Evolutionary conservation across 2,888 invertebrate genomes (phyloP).

Genomic region (Epistrophella euchroma): DNA sequence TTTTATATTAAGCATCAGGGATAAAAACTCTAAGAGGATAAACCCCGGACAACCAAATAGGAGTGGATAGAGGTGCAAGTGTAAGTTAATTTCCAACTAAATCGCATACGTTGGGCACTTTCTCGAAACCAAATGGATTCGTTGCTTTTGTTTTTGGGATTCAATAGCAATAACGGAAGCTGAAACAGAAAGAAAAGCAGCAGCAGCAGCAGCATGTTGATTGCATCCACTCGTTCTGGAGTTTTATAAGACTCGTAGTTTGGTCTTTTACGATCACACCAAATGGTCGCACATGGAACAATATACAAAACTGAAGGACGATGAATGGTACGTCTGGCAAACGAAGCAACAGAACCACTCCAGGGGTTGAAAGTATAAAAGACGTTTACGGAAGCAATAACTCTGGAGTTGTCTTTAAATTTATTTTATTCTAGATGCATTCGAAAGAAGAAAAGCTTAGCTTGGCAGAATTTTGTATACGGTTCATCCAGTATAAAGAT

Average conservation of each 20-base stretch:
- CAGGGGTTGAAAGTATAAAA: slow-evolving; percentile 48
- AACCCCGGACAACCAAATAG: not conserved
- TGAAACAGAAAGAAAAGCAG: not conserved
- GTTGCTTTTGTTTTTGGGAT: slow-evolving; percentile 58
- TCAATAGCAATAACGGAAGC: slow-evolving; percentile 5
- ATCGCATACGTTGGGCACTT: slow-evolving; percentile 70
- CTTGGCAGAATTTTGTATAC: not conserved
- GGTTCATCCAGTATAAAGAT: not conserved
- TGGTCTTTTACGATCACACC: slow-evolving; percentile 69
- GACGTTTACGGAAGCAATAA: slow-evolving; percentile 73
- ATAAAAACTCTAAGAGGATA: slow-evolving; percentile 41
- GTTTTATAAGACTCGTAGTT: slow-evolving; percentile 62
- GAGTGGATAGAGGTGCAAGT: slow-evolving; percentile 42
- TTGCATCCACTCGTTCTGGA: slow-evolving; percentile 60
- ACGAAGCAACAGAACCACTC: slow-evolving; percentile 58
- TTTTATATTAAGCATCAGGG: slow-evolving; percentile 34
- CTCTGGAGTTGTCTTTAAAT: slow-evolving; percentile 49
- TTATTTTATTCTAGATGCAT: slow-evolving; percentile 61
- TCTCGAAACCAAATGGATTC: slow-evolving; percentile 37
- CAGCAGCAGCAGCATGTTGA: slow-evolving; percentile 56
- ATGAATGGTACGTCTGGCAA: not conserved
- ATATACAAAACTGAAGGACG: slow-evolving; percentile 25
- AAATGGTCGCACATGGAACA: slow-evolving; percentile 67
- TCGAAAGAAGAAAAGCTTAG: not conserved
- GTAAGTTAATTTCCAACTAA: slow-evolving; percentile 69